phyloP scores from a whole-genome alignment of 2,797 vertebrate genomes.

The Betta splendens region DNA sequence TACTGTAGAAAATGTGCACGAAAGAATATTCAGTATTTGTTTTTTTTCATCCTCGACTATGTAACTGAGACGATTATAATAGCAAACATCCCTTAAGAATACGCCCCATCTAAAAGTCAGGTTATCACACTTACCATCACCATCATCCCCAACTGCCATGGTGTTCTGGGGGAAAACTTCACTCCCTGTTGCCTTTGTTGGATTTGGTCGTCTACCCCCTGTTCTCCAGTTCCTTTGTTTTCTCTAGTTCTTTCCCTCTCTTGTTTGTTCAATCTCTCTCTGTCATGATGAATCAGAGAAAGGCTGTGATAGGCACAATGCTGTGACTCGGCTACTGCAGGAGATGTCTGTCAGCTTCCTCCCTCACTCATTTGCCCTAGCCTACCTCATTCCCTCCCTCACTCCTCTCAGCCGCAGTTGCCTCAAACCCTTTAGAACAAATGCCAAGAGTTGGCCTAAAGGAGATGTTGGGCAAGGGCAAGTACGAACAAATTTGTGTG shows the following conservation, averaged over 20 bases:
- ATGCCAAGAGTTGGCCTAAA: conserved; percentile 39
- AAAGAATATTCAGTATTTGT: too few species aligned
- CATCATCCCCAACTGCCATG: conserved; percentile 72
- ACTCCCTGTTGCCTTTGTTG: conserved; percentile 23
- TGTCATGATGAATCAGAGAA: conserved; percentile 76
- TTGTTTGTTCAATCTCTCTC: conserved; percentile 56
- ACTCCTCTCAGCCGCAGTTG: conserved; percentile 59
- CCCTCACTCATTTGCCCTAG: conserved; percentile 43
- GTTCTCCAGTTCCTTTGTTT: conserved; percentile 43
- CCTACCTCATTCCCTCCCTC: conserved; percentile 5
- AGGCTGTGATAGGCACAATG: conserved; percentile 80
- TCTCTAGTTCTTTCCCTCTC: conserved; percentile 32
- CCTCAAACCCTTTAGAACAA: conserved; percentile 46
- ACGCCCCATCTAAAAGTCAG: too few species aligned
- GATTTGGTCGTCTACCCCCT: conserved; percentile 25
- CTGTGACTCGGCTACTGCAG: conserved; percentile 64
- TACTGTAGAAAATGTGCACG: background rate
- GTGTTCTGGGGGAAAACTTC: conserved; percentile 46
- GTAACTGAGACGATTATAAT: conserved; percentile 6
- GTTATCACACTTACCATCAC: conserved; percentile 61
- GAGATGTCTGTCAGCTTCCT: conserved; percentile 64
- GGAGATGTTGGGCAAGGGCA: conserved; percentile 48
- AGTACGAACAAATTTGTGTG: conserved; percentile 12
- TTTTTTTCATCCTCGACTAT: background rate
- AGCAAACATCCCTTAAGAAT: background rate